phyloP scores from a whole-genome alignment of 2,888 invertebrate species.

The Leptopilina drosophilae region DNA sequence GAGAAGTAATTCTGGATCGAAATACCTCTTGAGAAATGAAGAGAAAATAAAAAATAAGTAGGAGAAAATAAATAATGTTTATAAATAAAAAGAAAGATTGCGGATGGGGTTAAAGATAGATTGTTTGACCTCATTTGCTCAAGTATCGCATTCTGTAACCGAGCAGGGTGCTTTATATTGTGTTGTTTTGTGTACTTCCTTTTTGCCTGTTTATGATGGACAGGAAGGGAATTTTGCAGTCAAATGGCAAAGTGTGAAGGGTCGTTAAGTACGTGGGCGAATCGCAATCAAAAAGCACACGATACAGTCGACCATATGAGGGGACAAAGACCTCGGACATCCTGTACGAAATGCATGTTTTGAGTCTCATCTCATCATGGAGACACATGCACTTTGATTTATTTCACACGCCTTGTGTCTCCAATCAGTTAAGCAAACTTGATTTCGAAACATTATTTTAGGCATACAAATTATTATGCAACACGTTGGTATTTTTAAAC shows the following conservation, averaged over 20 bases:
- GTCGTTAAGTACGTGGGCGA: conserved; percentile 28
- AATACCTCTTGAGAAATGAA: too few relatives aligned
- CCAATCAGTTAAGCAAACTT: conserved; percentile 18
- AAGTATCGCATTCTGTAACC: not conserved
- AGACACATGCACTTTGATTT: conserved; percentile 36
- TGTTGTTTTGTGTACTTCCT: not conserved
- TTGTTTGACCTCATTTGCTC: conserved; percentile 2
- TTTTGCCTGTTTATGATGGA: conserved; percentile 11
- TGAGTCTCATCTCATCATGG: conserved; percentile 20
- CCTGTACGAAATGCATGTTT: conserved; percentile 20
- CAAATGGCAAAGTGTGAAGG: conserved; percentile 32
- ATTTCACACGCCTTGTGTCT: conserved; percentile 34
- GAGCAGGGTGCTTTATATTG: not conserved
- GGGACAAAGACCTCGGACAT: conserved; percentile 38
- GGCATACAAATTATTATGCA: conserved; percentile 5
- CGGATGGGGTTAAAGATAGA: conserved; percentile 8
- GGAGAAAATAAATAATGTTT: not conserved
- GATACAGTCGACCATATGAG: conserved; percentile 24
- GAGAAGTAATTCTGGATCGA: too few relatives aligned
- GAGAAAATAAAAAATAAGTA: too few relatives aligned
- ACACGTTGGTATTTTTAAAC: conserved; percentile 17
- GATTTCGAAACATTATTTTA: conserved; percentile 16
- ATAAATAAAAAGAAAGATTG: not conserved
- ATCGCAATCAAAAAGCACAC: conserved; percentile 28
- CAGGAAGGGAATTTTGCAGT: conserved; percentile 35